Percentiles rank a stretch among this genome's conserved stretches.
These are phyloP conservation scores for Pachyuromys duprasi DNA, from an alignment of 2,797 vertebrate genomes.

Conservation along the genomic window DNA sequence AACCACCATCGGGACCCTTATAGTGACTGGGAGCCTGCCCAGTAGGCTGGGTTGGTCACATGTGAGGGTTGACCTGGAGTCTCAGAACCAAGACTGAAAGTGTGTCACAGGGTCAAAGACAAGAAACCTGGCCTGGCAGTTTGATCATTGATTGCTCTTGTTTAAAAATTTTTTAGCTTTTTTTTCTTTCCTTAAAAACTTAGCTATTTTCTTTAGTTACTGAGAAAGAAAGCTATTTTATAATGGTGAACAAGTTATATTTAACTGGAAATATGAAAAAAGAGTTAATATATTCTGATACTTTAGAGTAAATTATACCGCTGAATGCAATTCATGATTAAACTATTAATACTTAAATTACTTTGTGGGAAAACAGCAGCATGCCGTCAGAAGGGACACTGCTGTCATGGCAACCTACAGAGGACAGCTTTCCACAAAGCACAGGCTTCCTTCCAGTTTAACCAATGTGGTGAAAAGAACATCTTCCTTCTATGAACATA, in stretches of 20 bases:
- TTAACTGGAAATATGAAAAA: not conserved
- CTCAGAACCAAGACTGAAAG: not conserved
- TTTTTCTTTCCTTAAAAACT: not conserved
- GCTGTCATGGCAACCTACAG: not conserved
- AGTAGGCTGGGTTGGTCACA: slow-evolving; percentile 31
- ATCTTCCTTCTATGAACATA: not conserved
- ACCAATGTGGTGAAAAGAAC: not conserved
- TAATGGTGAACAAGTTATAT: not conserved
- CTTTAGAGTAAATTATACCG: not conserved
- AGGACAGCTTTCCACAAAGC: not conserved
- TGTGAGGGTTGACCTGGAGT: not conserved
- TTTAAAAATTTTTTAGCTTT: not conserved
- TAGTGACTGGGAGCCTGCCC: slow-evolving; percentile 65
- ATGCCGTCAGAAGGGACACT: not conserved
- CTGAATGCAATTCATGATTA: not conserved
- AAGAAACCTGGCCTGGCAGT: not conserved
- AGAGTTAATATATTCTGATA: not conserved
- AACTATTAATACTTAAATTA: not conserved
- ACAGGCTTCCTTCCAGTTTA: not conserved
- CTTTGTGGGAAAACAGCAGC: not conserved
- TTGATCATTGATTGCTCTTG: not conserved
- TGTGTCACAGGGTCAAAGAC: not conserved
- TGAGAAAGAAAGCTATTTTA: not conserved
- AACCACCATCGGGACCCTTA: not conserved
- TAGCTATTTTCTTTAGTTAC: not conserved